These are phyloP conservation scores for Stenoptilia bipunctidactyla DNA, from an alignment of 2,888 invertebrate species.

Conservation along the genomic window DNA sequence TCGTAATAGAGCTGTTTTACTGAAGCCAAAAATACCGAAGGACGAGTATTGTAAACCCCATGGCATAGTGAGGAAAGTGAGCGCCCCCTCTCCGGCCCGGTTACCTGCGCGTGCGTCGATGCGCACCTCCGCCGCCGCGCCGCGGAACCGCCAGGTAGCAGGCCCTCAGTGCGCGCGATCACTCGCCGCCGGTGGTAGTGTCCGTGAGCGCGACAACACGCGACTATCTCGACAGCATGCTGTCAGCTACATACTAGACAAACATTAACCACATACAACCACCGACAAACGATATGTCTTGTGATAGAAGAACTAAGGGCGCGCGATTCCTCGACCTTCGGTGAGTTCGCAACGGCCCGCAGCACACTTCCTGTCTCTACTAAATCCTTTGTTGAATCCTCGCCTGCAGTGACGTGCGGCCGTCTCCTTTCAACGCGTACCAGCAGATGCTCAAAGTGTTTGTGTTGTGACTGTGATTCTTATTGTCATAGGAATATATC, in stretches of 20 bases:
- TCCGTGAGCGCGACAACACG: constrained; percentile 55
- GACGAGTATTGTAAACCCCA: constrained; percentile 1
- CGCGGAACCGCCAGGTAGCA: constrained; percentile 61
- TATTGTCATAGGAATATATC: constrained; percentile 18
- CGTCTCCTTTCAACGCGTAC: constrained; percentile 55
- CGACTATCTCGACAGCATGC: constrained; percentile 44
- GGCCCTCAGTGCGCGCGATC: constrained; percentile 62
- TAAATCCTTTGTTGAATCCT: constrained; percentile 60
- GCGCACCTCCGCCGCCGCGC: constrained; percentile 60
- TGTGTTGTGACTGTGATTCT: constrained; percentile 27
- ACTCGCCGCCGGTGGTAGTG: constrained; percentile 67
- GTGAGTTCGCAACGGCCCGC: constrained; percentile 53
- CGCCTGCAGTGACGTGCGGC: constrained; percentile 44
- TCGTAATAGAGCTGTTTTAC: too few species aligned
- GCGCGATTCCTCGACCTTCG: constrained; percentile 67
- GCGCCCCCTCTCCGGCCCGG: constrained; percentile 25
- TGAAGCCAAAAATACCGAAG: constrained; percentile 9
- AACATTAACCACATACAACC: not conserved
- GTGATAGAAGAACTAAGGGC: constrained; percentile 65
- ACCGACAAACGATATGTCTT: constrained; percentile 59
- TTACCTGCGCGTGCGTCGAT: too few species aligned
- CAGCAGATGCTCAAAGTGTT: constrained; percentile 35
- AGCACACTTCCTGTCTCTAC: constrained; percentile 49
- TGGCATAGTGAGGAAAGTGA: constrained; percentile 27
- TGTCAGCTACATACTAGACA: constrained; percentile 26